Base-by-base conservation (phyloP, 2,888 invertebrate genomes). In the Trachelus iudaicus region DNA sequence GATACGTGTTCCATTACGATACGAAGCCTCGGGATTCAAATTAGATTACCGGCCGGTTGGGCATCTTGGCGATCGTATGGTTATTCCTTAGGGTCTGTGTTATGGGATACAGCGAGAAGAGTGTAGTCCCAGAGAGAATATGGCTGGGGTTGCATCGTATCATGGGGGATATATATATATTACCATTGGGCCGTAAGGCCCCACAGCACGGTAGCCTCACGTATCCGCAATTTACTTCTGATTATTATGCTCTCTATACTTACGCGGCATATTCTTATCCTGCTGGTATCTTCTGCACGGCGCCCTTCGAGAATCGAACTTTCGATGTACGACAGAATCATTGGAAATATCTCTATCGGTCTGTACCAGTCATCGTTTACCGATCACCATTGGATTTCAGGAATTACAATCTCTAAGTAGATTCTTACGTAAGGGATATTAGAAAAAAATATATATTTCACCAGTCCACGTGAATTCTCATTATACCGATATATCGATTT, bases 171-270 rank as follows among this genome's bases (percentile, higher is more conserved):
- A 34, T 34, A 30, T 30, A 33, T 30, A 74, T 74, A 34, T 30
- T 15, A 30, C 74, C 34, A 34, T 23, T 15, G 34, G 35, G 35
- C 74, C 77, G 40, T 74, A 69, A 75, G 79, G 77, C 79, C 81
- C 83, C 85, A 86, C 88, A 86, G 86, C 87, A 90, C 91, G 90
- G 91, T 91, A 91, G 91, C 91, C 87, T 91, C 91, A 91, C 91
- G 91, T 91, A 88, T 87, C 85, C 84, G 90, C 90, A 91, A 91
- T 91, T 91, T 91, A 87, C 90, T 89, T 89, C 89, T 89, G 90
- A 91, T 91, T 89, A 90, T 90, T 90, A 86, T 87, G 87, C 89
- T 88, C 87, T 87, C 89, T 88, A 89, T 90, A 88, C 87, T 88
- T 89, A 88, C 85, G 89, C 87, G 88, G 86, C 80, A 80, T 56